A percentile compares a stretch with the other conserved stretches of the same genome.
Conservation (phyloP, 2,797 vertebrate species). For the Paguma larvata region DNA sequence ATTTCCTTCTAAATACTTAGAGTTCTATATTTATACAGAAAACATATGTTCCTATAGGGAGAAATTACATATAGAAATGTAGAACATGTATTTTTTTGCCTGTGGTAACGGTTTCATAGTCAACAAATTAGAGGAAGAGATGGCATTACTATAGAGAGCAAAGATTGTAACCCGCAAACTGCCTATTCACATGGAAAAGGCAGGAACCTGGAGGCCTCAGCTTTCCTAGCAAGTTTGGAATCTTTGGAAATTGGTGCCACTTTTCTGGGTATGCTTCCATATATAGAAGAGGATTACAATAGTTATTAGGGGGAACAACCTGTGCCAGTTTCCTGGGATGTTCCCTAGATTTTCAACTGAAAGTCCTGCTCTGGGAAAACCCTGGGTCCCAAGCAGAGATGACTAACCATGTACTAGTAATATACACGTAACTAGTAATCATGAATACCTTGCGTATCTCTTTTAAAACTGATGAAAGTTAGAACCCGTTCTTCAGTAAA, state of each 20-base stretch:
- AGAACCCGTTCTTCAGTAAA: neutral
- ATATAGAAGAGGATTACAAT: neutral
- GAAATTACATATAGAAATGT: neutral
- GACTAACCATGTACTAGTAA: neutral
- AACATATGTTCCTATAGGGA: neutral
- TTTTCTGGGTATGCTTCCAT: neutral
- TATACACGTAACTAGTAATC: too few species aligned
- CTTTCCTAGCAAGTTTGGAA: neutral
- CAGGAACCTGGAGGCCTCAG: neutral
- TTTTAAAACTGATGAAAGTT: neutral
- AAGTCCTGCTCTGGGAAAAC: neutral
- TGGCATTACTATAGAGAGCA: neutral
- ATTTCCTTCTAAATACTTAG: neutral
- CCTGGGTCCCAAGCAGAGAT: neutral
- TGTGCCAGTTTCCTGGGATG: neutral
- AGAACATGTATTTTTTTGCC: neutral
- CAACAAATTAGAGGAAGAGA: neutral
- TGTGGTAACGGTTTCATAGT: neutral
- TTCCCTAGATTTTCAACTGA: neutral
- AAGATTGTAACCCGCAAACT: neutral
- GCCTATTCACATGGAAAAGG: neutral
- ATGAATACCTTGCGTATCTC: neutral
- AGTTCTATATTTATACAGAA: neutral
- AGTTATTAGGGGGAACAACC: neutral
- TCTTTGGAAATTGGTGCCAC: neutral